phyloP scores from a whole-genome alignment of 2,888 invertebrate species.

The Osedax frankpressi region DNA sequence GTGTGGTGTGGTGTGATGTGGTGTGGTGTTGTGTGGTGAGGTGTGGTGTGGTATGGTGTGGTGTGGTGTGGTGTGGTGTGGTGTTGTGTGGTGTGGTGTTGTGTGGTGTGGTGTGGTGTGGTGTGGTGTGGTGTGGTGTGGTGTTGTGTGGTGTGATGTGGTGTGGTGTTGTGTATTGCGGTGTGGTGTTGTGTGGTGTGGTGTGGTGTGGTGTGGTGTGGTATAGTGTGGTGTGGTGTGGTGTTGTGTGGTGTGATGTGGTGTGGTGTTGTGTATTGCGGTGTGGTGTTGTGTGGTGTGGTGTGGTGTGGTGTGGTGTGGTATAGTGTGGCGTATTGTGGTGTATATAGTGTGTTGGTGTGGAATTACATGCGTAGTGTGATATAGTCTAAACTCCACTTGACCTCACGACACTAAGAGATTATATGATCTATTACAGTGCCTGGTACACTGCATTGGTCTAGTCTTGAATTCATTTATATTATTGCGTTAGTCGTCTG shows the following conservation, averaged over 20 bases:
- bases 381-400: neutral
- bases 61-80: constrained; percentile 19
- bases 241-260: neutral
- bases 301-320: neutral
- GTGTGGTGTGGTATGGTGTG: constrained; percentile 14
- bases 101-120: constrained; percentile 20
- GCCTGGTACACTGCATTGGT: too few relatives aligned
- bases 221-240: neutral
- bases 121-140: constrained; percentile 18
- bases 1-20: constrained; percentile 17
- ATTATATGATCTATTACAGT: too few relatives aligned
- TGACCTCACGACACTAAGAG: too few relatives aligned
- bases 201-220: neutral
- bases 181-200: neutral
- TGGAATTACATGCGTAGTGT: neutral
- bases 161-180: too few relatives aligned
- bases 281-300: neutral
- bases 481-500: too few relatives aligned
- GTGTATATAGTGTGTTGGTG: neutral
- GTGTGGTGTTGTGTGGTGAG: constrained; percentile 18
- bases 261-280: too few relatives aligned
- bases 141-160: constrained; percentile 18
- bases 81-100: constrained; percentile 19
- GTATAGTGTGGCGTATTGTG: neutral
- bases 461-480: too few relatives aligned